These are phyloP conservation scores for Petrophora chlorosata DNA, from an alignment of 2,888 invertebrate genomes.

Conservation along the genomic window DNA sequence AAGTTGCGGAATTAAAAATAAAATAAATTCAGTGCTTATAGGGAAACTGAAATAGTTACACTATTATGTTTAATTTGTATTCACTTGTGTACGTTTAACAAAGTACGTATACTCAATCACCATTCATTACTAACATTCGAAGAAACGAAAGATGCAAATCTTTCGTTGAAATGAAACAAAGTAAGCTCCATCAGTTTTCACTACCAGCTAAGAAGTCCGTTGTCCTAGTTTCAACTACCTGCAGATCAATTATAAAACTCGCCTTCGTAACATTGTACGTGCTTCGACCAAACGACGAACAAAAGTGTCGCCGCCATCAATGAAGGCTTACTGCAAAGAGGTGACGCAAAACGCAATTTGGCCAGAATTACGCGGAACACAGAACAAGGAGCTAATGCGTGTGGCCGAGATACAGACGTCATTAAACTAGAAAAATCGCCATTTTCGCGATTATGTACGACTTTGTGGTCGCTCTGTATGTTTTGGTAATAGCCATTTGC, in stretches of 20 bases:
- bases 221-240: too few species aligned
- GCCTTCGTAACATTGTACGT: constrained; percentile 29
- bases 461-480: constrained; percentile 29
- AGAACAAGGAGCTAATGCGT: constrained; percentile 60
- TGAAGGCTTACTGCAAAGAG: constrained; percentile 50
- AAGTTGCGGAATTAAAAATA: too few species aligned
- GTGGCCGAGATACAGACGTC: constrained; percentile 49
- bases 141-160: too few species aligned
- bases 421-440: constrained; percentile 37
- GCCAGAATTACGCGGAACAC: constrained; percentile 69
- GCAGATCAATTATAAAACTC: constrained; percentile 16
- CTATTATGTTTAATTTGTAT: too few species aligned
- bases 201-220: too few species aligned
- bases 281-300: constrained; percentile 15
- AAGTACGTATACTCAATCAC: too few species aligned
- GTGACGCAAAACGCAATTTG: constrained; percentile 69
- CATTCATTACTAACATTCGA: too few species aligned
- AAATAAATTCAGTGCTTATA: too few species aligned
- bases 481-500: constrained; percentile 33
- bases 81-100: too few species aligned
- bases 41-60: too few species aligned
- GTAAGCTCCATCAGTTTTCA: too few species aligned
- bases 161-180: too few species aligned
- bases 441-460: constrained; percentile 32
- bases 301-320: constrained; percentile 44